Evolutionary conservation across 2,113 vertebrate genomes (phyloP).

Genomic region (Chinchilla lanigera): DNA sequence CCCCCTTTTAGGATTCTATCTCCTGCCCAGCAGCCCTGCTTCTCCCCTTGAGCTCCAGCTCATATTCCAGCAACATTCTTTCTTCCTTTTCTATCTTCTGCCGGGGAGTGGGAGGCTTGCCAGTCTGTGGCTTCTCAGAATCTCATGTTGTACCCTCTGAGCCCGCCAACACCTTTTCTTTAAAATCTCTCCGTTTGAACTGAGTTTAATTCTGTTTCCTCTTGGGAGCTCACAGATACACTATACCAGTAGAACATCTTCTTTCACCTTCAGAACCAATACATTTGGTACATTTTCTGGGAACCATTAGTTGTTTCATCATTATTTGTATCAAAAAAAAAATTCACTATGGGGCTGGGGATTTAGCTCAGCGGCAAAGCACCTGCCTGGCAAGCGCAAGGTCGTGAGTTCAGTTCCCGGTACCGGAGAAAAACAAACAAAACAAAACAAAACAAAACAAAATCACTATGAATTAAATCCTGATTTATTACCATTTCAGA

Average conservation of each 20-base stretch:
- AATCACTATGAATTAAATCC: neutral
- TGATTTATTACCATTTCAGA: neutral
- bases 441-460: too few species aligned
- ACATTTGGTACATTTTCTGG: neutral
- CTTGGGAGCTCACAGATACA: neutral
- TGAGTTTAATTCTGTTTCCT: neutral
- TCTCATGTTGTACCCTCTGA: neutral
- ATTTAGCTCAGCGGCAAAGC: too few species aligned
- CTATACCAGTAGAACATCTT: neutral
- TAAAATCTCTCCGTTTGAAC: neutral
- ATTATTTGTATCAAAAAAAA: neutral
- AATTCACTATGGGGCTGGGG: neutral
- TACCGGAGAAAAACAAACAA: too few species aligned
- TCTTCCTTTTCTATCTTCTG: neutral
- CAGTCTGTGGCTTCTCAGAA: neutral
- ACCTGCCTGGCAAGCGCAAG: too few species aligned
- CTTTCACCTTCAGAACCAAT: neutral
- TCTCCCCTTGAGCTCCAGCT: neutral
- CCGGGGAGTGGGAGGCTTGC: neutral
- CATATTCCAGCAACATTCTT: neutral
- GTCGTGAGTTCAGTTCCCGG: too few species aligned
- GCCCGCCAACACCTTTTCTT: constrained; percentile 15
- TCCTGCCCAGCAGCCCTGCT: neutral
- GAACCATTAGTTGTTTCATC: neutral
- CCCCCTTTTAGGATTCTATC: too few species aligned